Conservation (phyloP, 1,140 invertebrate genomes). For the Ceratina australensis region DNA sequence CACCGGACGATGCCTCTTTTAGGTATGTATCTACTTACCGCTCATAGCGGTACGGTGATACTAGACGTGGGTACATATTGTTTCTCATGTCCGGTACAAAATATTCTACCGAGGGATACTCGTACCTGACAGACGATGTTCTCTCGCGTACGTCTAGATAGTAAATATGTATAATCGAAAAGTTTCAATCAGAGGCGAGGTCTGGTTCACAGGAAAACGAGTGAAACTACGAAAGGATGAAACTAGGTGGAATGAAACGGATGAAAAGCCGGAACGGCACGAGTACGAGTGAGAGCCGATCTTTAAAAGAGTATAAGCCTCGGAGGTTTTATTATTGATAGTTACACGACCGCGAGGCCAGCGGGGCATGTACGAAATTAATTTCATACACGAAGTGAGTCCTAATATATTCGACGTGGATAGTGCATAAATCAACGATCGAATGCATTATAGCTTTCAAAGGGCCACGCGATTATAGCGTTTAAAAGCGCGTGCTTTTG, state of each 20-base stretch:
- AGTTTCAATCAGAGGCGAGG: not conserved
- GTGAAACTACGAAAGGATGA: constrained; percentile 19
- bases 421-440: constrained; percentile 74
- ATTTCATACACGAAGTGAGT: constrained; percentile 72
- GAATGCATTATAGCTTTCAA: constrained; percentile 72
- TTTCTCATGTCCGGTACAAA: not conserved
- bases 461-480: constrained; percentile 64
- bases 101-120: no score
- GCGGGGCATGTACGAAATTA: constrained; percentile 75
- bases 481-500: constrained; percentile 62
- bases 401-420: constrained; percentile 65
- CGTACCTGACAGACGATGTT: no score
- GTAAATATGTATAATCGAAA: not conserved
- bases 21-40: not conserved
- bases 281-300: constrained; percentile 6
- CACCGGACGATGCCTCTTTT: constrained; percentile 19
- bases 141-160: no score
- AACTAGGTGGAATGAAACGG: no score
- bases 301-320: constrained; percentile 40
- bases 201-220: constrained; percentile 14
- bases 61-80: not conserved
- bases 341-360: constrained; percentile 67
- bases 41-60: no score
- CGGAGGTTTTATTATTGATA: constrained; percentile 70
- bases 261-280: constrained; percentile 14